Conservation (phyloP, 2,888 invertebrate genomes). For the Microchrysa polita region DNA sequence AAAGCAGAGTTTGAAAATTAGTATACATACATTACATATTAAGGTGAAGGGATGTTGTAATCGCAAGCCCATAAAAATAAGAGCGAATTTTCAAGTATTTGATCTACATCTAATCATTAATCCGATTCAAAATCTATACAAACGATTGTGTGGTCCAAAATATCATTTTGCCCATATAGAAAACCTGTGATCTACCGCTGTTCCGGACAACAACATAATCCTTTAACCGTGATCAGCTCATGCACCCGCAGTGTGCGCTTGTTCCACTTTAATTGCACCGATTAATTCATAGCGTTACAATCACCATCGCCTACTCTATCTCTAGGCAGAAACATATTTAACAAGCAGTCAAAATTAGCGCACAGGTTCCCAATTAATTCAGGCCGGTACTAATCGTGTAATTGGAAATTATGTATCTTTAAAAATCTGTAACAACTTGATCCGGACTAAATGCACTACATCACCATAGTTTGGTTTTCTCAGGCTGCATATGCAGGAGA, state of each 20-base stretch:
- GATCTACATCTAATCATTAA: no score
- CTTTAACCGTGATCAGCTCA: background rate
- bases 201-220: background rate
- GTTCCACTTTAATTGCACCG: constrained; percentile 15
- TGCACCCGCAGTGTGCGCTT: constrained; percentile 15
- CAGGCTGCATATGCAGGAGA: constrained; percentile 8
- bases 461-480: constrained; percentile 14
- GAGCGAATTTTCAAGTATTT: no score
- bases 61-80: no score
- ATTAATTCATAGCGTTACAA: background rate
- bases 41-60: no score
- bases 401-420: constrained; percentile 35
- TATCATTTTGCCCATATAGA: background rate
- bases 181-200: background rate
- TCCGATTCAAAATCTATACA: no score
- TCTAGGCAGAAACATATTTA: background rate
- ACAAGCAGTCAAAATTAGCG: constrained; percentile 31
- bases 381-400: constrained; percentile 29
- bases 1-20: background rate
- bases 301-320: background rate
- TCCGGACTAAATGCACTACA: constrained; percentile 22
- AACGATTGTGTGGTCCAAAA: no score
- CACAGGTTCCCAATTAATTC: constrained; percentile 41
- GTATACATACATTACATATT: no score
- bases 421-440: constrained; percentile 41